Base-by-base conservation (phyloP, 2,888 invertebrate genomes). In the Parelbella ahira region DNA sequence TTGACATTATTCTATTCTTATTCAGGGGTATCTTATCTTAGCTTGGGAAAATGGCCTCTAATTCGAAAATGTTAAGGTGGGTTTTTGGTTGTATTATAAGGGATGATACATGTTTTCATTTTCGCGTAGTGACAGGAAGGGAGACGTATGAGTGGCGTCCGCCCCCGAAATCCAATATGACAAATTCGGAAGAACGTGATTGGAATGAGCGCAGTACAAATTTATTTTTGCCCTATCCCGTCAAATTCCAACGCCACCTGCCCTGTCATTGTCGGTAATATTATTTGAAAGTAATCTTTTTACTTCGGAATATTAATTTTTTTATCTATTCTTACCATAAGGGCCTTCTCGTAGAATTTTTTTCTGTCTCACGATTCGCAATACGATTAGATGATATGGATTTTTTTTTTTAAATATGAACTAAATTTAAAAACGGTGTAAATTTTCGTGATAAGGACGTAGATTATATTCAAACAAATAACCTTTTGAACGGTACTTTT, bases 131-230 rank as follows among this genome's bases (percentile, higher is more conserved):
- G 86, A 83, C 83, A 86, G 74, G 69, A 66, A 68, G 60, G 70
- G 76, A 69, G 71, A 74, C 68, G 78, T 75, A 77, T 83, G 82
- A 79, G 67, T 74, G 77, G 75, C 69, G 66, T 58, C 63, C 65
- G 68, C 75, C 63, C 74, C 65, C 72, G 75, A 84, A 86, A 86
- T 87, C 86, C 86, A 87, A 87, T 87, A 87, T 87, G 86, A 86
- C 86, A 87, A 87, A 86, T 87, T 87, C 79, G 78, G 75, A 70
- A 74, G 71, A 75, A 86, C 86, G 86, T 87, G 86, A 83, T 82
- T 79, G 77, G 86, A 86, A 86, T 87, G 74, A 76, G 66, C 69
- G 68, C 55, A 64, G 61, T 62, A 45, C 48, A 71, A 76, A 78
- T 83, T 76, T 81, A 75, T 81, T 81, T 76, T 73, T 64, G 65